Base-by-base conservation (phyloP, 92 coral and sea anemone species). In the Epizoanthus fatuus region DNA sequence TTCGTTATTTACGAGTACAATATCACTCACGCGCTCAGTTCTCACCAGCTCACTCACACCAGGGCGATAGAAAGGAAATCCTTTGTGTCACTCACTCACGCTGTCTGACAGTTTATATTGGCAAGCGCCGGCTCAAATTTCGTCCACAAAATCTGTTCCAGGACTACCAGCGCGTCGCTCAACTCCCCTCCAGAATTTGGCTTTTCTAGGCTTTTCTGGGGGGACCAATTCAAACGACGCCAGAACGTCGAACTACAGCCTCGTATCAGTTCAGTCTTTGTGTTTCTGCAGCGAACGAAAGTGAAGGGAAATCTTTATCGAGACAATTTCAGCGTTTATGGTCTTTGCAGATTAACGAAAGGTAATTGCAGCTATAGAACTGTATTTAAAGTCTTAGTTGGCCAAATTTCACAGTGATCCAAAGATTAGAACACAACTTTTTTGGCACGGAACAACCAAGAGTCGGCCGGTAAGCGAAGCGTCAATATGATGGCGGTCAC, bases 201-300 rank as follows among this genome's bases (percentile, higher is more conserved):
- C 63, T 57, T 15, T 57, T 57, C 25, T 15, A 25, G 63, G 63
- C 63, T 6, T 16, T 57, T 56, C 25, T 15, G 63, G 63, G 63
- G 63, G 63, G 7, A 13, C 9, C 63, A 16, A 14, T 57, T 57
- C 63, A 57, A 14, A 57, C 22, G 16, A 57, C 20, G 63, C 5
- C 5, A 19, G 4, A 57, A 15, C 25, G 63, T 57, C 63, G 63
- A 57, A 16, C 22, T 1, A 0, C 20, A 57, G 63, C 63, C 63
- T 57, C 63, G 20, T 57, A 14, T 57, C 63, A 6, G 63, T 57
- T 57, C 63, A 57, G 63, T 57, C 62, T n/a, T 56, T 56, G 62
- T 56, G 47, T 56, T 56, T 57, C 63, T 19, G 2, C 63, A 19
- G 63, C 20, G 19, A 57, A 57, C 17, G 19, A 16, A 57, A 57